These are phyloP conservation scores for Onychostruthus taczanowskii DNA, from an alignment of 2,113 vertebrate species.

Conservation along the genomic window DNA sequence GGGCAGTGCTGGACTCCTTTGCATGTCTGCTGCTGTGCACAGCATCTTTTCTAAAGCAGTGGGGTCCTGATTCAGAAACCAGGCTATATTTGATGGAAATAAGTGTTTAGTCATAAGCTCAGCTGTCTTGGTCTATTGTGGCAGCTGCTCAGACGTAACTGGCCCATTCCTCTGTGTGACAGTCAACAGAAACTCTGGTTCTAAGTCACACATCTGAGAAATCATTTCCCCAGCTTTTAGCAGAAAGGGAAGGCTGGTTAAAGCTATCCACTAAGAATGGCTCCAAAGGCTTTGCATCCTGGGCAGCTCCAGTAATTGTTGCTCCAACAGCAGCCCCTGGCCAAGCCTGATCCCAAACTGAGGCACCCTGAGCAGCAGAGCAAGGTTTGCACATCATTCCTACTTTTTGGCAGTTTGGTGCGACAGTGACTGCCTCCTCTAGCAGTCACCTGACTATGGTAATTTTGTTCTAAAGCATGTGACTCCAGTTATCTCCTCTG, in stretches of 20 bases:
- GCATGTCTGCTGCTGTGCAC: rapidly evolving
- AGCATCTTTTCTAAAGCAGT: neutral
- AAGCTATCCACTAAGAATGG: neutral
- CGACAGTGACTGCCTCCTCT: neutral
- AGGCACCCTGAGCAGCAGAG: neutral
- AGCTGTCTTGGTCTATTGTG: neutral
- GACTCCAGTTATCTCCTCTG: neutral
- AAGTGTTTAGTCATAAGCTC: neutral
- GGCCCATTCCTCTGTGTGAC: neutral
- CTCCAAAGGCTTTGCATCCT: neutral
- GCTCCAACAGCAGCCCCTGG: neutral
- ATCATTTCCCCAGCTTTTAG: neutral
- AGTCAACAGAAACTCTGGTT: neutral
- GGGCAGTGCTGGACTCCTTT: neutral
- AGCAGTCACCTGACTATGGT: neutral
- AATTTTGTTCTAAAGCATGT: neutral
- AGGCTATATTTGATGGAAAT: neutral
- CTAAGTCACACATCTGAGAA: neutral
- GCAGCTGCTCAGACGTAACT: neutral
- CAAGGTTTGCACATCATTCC: neutral
- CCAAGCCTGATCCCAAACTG: neutral
- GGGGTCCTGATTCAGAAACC: neutral
- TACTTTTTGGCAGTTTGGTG: neutral
- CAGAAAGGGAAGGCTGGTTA: neutral
- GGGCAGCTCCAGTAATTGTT: neutral